Conservation (phyloP, 1,140 invertebrate genomes). For the Bombyx mori region DNA sequence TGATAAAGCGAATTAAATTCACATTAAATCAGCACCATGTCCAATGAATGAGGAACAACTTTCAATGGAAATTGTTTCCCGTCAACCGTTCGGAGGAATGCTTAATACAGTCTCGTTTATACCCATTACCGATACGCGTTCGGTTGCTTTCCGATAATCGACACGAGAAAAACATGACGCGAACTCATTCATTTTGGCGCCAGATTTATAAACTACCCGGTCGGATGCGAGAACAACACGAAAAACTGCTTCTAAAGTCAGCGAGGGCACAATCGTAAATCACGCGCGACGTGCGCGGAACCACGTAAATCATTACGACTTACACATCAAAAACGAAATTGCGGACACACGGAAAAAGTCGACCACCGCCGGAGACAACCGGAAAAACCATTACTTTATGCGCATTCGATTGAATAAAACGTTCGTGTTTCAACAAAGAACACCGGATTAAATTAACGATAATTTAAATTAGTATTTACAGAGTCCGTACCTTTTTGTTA, state of each 20-base stretch:
- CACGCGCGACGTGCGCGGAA: conserved; percentile 34
- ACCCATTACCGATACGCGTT: conserved; percentile 21
- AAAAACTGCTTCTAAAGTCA: conserved; percentile 57
- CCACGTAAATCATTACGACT: conserved; percentile 16
- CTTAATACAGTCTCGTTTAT: conserved; percentile 12
- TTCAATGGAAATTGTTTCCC: conserved; percentile 4
- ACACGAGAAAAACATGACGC: conserved; percentile 32
- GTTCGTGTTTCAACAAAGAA: conserved; percentile 51
- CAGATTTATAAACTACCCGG: conserved; percentile 53
- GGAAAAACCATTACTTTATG: conserved; percentile 64
- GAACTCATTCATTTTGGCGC: conserved; percentile 61
- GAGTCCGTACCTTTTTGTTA: conserved; percentile 45
- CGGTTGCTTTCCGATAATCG: conserved; percentile 28
- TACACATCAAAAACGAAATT: conserved; percentile 48
- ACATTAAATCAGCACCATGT: neutral
- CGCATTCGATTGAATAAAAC: conserved; percentile 57
- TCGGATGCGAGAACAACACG: conserved; percentile 39
- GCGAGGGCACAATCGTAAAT: conserved; percentile 54
- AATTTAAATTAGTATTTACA: conserved; percentile 68
- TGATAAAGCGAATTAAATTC: too few species aligned
- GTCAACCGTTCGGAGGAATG: conserved; percentile 12
- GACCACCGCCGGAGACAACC: conserved; percentile 44
- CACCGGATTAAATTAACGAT: conserved; percentile 57
- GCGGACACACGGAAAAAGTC: conserved; percentile 52
- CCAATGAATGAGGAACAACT: conserved; percentile 1